Base-by-base conservation (phyloP, 2,888 invertebrate genomes). In the Rhagonycha lutea region DNA sequence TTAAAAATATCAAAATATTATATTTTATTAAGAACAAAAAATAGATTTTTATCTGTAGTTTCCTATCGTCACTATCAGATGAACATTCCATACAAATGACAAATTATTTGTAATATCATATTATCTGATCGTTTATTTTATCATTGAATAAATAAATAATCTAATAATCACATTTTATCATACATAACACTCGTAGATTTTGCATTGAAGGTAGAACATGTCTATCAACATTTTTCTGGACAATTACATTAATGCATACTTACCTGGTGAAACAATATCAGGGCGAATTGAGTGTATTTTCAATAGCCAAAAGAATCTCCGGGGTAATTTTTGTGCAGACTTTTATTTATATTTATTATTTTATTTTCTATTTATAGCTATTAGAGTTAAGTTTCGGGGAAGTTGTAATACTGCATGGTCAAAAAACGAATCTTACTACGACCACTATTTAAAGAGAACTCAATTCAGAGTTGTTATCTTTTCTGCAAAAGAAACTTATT, bases 201-300 rank as follows among this genome's bases (percentile, higher is more conserved):
- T 18, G 18, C 18, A 2, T 18, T 18, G 18, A 18, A 72, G 65
- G 72, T 29, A 23, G 7, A 23, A 67, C 29, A 29, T 60, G 23
- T 18, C 67, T 26, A 29, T 72, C 73, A 61, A 83, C 77, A 79
- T 85, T 62, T 80, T 81, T 78, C 74, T 84, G 71, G 84, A 85
- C 70, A 84, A 84, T 73, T 83, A 83, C 70, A 79, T 73, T 68
- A 69, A 28, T 23, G n/a, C 47, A n/a, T 79, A 71, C 68, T 74
- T 63, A 29, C 76, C 76, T 24, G 79, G 79, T n/a, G 72, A 78
- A 63, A 78, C 73, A 18, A 68, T 79, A 24, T 24, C 69, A 4
- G 79, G 79, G 0, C 62, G 70, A 62, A 71, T 79, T 8, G 78
- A 79, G 29, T 72, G 74, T 60, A 61, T 68, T 68, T 74, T 79